phyloP scores from a whole-genome alignment of 2,888 invertebrate species.

The Melanotus villosus region DNA sequence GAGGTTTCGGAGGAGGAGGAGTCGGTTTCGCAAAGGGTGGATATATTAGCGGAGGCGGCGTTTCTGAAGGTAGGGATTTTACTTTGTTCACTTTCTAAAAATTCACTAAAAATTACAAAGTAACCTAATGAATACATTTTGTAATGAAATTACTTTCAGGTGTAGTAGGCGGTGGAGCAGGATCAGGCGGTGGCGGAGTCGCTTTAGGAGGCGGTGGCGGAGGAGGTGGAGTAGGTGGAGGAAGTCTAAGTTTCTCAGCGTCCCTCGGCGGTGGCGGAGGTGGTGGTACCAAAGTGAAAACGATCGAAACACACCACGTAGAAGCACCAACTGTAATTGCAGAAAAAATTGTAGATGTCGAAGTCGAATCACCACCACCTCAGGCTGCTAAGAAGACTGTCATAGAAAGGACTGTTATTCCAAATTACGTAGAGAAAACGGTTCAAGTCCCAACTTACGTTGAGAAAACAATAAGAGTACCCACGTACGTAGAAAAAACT shows the following conservation, averaged over 20 bases:
- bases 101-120: too few relatives aligned
- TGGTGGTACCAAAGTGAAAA: background rate
- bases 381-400: constrained; percentile 56
- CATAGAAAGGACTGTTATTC: constrained; percentile 64
- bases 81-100: too few relatives aligned
- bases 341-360: constrained; percentile 43
- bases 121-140: too few relatives aligned
- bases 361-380: constrained; percentile 35
- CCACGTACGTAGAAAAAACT: constrained; percentile 63
- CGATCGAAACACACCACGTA: constrained; percentile 19
- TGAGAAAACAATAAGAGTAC: constrained; percentile 64
- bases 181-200: background rate
- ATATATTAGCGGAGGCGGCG: too few relatives aligned
- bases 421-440: constrained; percentile 65
- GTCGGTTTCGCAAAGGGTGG: background rate
- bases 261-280: constrained; percentile 14
- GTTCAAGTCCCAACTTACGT: constrained; percentile 64
- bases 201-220: background rate
- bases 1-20: constrained; percentile 11
- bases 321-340: constrained; percentile 46
- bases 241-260: constrained; percentile 3
- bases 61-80: too few relatives aligned
- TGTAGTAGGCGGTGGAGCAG: background rate
- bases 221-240: constrained; percentile 5
- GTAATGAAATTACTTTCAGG: background rate